Base-by-base conservation (phyloP, 1,140 invertebrate species). In the Planococcus citri region DNA sequence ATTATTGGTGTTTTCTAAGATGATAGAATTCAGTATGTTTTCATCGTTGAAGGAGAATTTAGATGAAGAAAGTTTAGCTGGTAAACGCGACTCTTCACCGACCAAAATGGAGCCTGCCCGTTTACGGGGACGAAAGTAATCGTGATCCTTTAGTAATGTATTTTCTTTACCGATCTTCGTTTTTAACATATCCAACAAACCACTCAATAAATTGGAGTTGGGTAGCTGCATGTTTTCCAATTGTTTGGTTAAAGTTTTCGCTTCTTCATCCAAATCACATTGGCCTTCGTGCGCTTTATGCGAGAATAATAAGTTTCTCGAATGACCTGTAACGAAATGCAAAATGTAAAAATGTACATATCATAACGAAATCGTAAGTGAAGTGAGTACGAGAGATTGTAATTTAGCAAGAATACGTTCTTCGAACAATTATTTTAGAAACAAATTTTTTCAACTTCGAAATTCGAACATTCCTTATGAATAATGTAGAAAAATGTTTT, bases 281-380 rank as follows among this genome's bases (percentile, higher is more conserved):
- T 64, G 60, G 60, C 60, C 60, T 64, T 64, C 60, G 22, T 64
- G 60, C 2, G 60, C 60, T 21, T 64, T 64, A 17, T 64, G 60
- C 25, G 60, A 64, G 22, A 64, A 64, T 17, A 64, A 17, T 25
- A 64, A 27, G 17, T 64, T 64, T 14, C 60, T 22, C 4, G 60
- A 64, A 25, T 21, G 60, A 64, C 21, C 60, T 64, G 17, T 12
- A 64, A 24, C n/a, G n/a, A n/a, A n/a, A n/a, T n/a, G n/a, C n/a
- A n/a, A n/a, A n/a, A n/a, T n/a, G n/a, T n/a, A n/a, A n/a, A n/a
- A n/a, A n/a, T n/a, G n/a, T n/a, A n/a, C n/a, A n/a, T n/a, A n/a
- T n/a, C n/a, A n/a, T n/a, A n/a, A n/a, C n/a, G n/a, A n/a, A n/a
- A n/a, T n/a, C n/a, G n/a, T n/a, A n/a, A n/a, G n/a, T n/a, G n/a